Base-by-base conservation (phyloP, 2,113 vertebrate species). In the Paramisgurnus dabryanus region DNA sequence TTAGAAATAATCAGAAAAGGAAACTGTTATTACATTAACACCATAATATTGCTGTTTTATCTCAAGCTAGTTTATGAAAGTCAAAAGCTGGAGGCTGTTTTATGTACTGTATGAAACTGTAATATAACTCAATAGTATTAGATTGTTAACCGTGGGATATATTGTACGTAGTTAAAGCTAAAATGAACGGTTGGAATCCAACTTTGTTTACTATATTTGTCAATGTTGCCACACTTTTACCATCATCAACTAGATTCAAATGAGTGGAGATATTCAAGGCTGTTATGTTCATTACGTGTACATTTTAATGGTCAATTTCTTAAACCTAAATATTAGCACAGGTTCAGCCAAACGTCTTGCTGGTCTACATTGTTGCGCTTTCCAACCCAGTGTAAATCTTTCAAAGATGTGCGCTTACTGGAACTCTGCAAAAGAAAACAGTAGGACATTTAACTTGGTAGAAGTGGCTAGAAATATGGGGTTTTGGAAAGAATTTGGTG, bases 311-410 rank as follows among this genome's bases (percentile, higher is more conserved):
- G 74, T 68, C 67, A 72, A 80, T 72, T 80, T 50, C 18, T 22
- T 18, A 65, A 58, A 34, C 22, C 49, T n/a, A 47, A 72, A 78
- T 78, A 66, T 77, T 82, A 82, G 58, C 17, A n/a, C 66, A 75
- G 80, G 66, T 78, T 72, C 57, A 22, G 55, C 40, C 4, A 57
- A 66, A 71, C 11, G 12, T 18, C 68, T 53, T 63, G 8, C 67
- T 63, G 57, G 69, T 43, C 60, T 72, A n/a, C 58, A 66, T 57
- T 80, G 13, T 8, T 22, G 5, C 10, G 45, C 49, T 12, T 53
- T 10, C 49, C 10, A 12, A 12, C 4, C 49, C 18, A n/a, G 45
- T 53, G 17, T 72, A 72, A 77, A 76, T 82, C 73, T 71, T 68
- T 65, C 18, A 77, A 47, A 71, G 22, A 81, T 76, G 9, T 41